These are phyloP conservation scores for Belonocnema kinseyi DNA, from an alignment of 1,140 invertebrate species.

Conservation along the genomic window DNA sequence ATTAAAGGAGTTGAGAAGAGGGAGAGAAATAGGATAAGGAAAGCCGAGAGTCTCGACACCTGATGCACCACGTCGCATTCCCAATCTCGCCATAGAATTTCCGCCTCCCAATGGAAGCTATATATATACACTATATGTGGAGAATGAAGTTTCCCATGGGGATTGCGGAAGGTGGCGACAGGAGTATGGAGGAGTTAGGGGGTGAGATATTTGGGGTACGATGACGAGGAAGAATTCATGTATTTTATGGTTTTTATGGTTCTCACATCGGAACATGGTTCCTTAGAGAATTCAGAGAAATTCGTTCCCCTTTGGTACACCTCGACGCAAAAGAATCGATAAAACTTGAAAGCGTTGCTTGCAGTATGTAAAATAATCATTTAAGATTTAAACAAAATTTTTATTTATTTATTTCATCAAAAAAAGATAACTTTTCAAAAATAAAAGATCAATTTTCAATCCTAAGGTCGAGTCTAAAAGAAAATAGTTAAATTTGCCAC, in stretches of 20 bases:
- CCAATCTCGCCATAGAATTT: slow-evolving; percentile 54
- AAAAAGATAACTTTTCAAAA: too few species aligned
- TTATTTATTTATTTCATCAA: too few species aligned
- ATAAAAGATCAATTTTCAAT: too few species aligned
- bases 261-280: slow-evolving; percentile 52
- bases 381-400: too few species aligned
- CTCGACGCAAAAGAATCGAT: slow-evolving; percentile 44
- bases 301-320: slow-evolving; percentile 30
- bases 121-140: slow-evolving; percentile 46
- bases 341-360: slow-evolving; percentile 38
- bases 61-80: slow-evolving; percentile 53
- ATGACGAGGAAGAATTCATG: slow-evolving; percentile 40
- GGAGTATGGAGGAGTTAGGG: neutral
- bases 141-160: slow-evolving; percentile 50
- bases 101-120: slow-evolving; percentile 44
- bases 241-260: slow-evolving; percentile 51
- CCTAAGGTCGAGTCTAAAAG: too few species aligned
- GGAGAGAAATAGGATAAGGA: slow-evolving; percentile 21
- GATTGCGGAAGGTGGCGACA: slow-evolving; percentile 43
- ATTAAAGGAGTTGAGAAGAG: too few species aligned
- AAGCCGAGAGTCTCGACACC: slow-evolving; percentile 51
- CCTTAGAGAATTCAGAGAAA: slow-evolving; percentile 40
- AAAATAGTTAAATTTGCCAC: too few species aligned
- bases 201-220: slow-evolving; percentile 36
- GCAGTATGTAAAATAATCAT: neutral